A percentile compares a stretch with the other conserved stretches of the same genome.
These are phyloP conservation scores for Montipora efflorescens DNA, from an alignment of 64 coral and sea anemone genomes.

Conservation along the genomic window DNA sequence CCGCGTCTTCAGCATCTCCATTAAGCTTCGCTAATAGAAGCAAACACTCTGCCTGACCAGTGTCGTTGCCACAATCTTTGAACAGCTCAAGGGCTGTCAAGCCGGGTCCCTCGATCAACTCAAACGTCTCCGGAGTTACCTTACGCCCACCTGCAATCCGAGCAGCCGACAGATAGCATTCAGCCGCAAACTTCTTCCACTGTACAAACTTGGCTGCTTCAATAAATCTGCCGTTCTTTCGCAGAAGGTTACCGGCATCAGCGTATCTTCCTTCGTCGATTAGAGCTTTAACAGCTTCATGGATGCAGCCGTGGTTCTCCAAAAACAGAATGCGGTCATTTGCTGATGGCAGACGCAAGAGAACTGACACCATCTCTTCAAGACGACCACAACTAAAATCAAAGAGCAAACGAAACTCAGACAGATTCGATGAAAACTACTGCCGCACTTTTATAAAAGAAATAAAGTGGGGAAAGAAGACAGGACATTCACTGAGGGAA, in stretches of 20 bases:
- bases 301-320: constrained; percentile 65
- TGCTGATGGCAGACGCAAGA: constrained; percentile 61
- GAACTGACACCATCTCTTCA: constrained; percentile 63
- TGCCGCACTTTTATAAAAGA: too few species aligned
- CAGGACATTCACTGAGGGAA: too few species aligned
- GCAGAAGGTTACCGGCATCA: constrained; percentile 65
- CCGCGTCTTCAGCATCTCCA: constrained; percentile 41
- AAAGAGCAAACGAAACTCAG: neutral
- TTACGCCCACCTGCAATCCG: neutral
- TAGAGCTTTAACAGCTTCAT: constrained; percentile 60
- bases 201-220: constrained; percentile 66
- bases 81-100: constrained; percentile 60
- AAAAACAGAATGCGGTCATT: constrained; percentile 76
- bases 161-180: constrained; percentile 66
- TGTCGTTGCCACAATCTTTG: constrained; percentile 51
- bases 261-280: constrained; percentile 50
- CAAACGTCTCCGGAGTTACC: constrained; percentile 4
- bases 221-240: constrained; percentile 70
- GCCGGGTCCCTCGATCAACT: constrained; percentile 60
- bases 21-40: constrained; percentile 43
- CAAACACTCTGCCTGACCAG: constrained; percentile 57
- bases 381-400: constrained; percentile 29
- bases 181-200: constrained; percentile 53
- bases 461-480: too few species aligned
- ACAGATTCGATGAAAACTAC: neutral